Evolutionary conservation across 2,797 vertebrate species (phyloP), one percentile per base, ranked within the genome.

Genomic region (Novumbra hubbsi): DNA sequence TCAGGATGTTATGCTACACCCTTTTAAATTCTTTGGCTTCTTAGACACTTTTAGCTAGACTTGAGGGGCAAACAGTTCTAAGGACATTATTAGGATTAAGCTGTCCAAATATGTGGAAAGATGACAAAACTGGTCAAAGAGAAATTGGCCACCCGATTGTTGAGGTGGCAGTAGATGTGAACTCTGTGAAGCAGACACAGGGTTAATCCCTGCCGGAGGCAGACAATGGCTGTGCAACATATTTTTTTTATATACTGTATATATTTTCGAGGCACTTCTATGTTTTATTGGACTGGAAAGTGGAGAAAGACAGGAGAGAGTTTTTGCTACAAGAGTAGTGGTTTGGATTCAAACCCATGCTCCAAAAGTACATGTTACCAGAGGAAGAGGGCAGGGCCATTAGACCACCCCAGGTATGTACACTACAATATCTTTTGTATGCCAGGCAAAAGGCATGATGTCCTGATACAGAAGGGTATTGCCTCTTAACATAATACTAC

Each of bases 161-260:
- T 2, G 32, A 69, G 72, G 64, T 67, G 70, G 72, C 52, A 76
- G 73, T 30, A 76, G 73, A 83, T 83, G 65, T 60, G 75, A 66
- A 81, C 55, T 80, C 66, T 79, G 88, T 82, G 81, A 80, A 83
- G 30, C 57, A 72, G 48, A 27, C 2, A 15, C 73, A 82, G 87
- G 80, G 81, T 83, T 80, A 78, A n/a, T 70, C 76, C 74, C 52
- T 57, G 73, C 66, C 63, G 64, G 49, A 60, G 38, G 66, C 34
- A 45, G 17, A 41, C 32, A 41, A 5, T 49, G 68, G 8, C 41
- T 69, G 2, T 16, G 28, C 67, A 24, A 41, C 3, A 60, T 60
- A 11, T 7, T 60, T 12, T 19, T n/a, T 55, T 3, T 3, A 60
- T 60, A 17, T 21, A 57, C 41, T 45, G 41, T 11, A 45, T 45